phyloP scores from a whole-genome alignment of 1,140 invertebrate species.

The Oncopeltus fasciatus region DNA sequence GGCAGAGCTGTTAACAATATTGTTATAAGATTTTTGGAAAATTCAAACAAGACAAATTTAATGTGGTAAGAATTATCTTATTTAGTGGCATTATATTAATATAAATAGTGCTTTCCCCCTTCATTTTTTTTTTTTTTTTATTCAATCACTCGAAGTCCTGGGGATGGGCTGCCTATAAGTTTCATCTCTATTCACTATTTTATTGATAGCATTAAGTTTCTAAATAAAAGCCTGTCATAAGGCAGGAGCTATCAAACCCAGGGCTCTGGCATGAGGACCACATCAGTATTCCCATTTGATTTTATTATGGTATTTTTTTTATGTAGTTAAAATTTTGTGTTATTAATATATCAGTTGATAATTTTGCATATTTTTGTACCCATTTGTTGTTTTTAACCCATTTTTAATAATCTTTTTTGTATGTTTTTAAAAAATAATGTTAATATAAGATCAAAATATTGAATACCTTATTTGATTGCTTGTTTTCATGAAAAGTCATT shows the following conservation, averaged over 20 bases:
- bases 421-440: no score
- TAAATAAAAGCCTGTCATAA: background rate
- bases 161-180: background rate
- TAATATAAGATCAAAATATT: no score
- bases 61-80: conserved; percentile 21
- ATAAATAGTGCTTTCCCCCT: background rate
- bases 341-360: no score
- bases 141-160: background rate
- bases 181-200: background rate
- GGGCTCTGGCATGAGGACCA: no score
- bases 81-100: background rate
- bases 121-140: background rate
- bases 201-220: background rate
- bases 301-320: no score
- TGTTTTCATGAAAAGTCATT: background rate
- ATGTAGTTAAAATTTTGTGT: no score
- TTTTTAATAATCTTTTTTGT: no score
- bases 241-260: background rate
- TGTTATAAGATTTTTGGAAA: conserved; percentile 25
- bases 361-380: no score
- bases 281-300: no score
- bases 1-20: conserved; percentile 24
- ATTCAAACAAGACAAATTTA: conserved; percentile 24
- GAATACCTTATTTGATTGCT: background rate
- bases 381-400: no score